Percentiles rank a stretch among this genome's conserved stretches.
These are phyloP conservation scores for Leiothrix lutea DNA, from an alignment of 2,113 vertebrate species.

Conservation along the genomic window DNA sequence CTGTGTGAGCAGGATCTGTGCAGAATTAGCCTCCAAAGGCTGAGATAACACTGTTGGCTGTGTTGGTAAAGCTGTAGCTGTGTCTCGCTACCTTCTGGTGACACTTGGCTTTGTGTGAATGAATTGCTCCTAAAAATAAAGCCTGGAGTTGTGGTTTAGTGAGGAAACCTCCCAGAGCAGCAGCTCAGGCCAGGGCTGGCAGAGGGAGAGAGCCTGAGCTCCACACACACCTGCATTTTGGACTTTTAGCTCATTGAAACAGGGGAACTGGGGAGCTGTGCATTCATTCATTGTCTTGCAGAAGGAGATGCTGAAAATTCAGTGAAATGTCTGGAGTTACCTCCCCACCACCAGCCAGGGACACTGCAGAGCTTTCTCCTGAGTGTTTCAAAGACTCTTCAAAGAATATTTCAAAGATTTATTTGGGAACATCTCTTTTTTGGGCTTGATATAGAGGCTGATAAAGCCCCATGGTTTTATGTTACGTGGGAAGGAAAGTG, in stretches of 20 bases:
- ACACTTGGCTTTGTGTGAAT: constrained; percentile 4
- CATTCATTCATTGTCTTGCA: not conserved
- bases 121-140: not conserved
- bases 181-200: not conserved
- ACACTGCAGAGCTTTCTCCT: not conserved
- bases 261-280: not conserved
- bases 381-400: not conserved
- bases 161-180: not conserved
- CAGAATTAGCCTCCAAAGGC: not conserved
- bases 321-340: not conserved
- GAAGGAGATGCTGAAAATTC: not conserved
- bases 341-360: not conserved
- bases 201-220: not conserved
- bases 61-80: not conserved
- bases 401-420: not conserved
- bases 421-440: not conserved
- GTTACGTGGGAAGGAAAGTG: not conserved
- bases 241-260: fast-evolving
- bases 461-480: not conserved
- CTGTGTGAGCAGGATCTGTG: not conserved
- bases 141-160: not conserved
- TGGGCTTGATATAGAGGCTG: fast-evolving
- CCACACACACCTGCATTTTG: fast-evolving
- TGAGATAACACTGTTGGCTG: not conserved
- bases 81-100: not conserved